Base-by-base conservation (phyloP, 37 sponge, comb jelly and placozoan genomes). In the Hexactinellida sp. region DNA sequence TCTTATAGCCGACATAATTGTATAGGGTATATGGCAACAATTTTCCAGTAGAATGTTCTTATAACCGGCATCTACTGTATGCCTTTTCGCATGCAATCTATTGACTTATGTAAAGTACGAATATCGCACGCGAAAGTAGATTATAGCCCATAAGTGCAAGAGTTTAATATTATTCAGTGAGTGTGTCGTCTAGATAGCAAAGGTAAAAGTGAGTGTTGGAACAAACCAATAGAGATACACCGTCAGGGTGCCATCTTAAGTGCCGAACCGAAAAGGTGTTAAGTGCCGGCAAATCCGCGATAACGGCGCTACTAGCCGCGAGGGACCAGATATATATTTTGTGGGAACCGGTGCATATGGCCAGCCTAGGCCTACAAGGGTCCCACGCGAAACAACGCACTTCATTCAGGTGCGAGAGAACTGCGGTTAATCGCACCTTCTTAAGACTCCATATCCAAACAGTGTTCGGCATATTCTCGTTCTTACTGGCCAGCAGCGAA, bases 381-480 rank as follows among this genome's bases (percentile, higher is more conserved):
- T 94, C 94, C 99, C 99, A 98, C n/a, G 54, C 84, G 3, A 95
- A 21, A 1, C 86, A 88, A 16, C 54, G 82, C 39, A 98, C 90
- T 0, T 93, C 87, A 25, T 54, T 82, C 0, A 76, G 9, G 36
- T 96, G 96, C 0, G 94, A 37, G 54, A 98, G 86, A 10, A 95
- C 36, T 0, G 86, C 94, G 38, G 55, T 16, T 37, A 94, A 87
- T 0, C 54, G 54, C 38, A 95, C 86, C 37, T 89, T 91, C 54
- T 41, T 36, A 54, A 95, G 55, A 63, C 88, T 87, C 96, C 96
- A 98, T 0, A 98, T 88, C 99, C 99, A 98, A 37, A 98, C 85
- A 0, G 90, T 86, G 51, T 85, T 92, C n/a, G 99, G 96, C 93
- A 92, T 91, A 89, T 96, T 96, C 39, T 92, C 97, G 87, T 92